A percentile compares a stretch with the other conserved stretches of the same genome.
Conservation (phyloP, 2,888 invertebrate species). For the Theretra japonica region DNA sequence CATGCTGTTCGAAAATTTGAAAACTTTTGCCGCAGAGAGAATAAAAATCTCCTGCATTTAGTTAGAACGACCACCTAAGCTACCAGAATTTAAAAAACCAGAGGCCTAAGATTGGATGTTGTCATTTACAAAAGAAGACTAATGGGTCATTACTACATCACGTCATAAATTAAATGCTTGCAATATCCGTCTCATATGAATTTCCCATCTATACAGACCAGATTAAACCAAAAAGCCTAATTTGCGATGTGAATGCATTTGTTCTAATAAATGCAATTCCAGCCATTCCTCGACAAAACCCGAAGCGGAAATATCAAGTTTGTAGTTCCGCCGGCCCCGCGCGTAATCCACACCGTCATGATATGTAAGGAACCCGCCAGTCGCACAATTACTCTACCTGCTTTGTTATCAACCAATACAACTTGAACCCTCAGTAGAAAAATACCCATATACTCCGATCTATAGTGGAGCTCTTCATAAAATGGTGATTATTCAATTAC, state of each 20-base stretch:
- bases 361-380: slow-evolving; percentile 65
- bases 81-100: too few relatives aligned
- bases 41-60: too few relatives aligned
- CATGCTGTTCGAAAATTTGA: too few relatives aligned
- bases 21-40: too few relatives aligned
- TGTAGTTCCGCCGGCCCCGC: slow-evolving; percentile 61
- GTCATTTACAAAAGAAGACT: too few relatives aligned
- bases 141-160: too few relatives aligned
- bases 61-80: too few relatives aligned
- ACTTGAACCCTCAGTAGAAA: background rate
- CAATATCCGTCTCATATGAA: too few relatives aligned
- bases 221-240: background rate
- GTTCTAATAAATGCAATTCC: slow-evolving; percentile 4
- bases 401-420: background rate
- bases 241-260: slow-evolving; percentile 1
- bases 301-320: slow-evolving; percentile 72
- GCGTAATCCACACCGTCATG: slow-evolving; percentile 72
- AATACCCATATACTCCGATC: background rate
- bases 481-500: slow-evolving; percentile 44
- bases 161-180: too few relatives aligned
- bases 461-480: slow-evolving; percentile 48
- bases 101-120: too few relatives aligned
- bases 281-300: background rate
- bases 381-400: slow-evolving; percentile 53
- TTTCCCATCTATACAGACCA: too few relatives aligned